Base-by-base conservation (phyloP, 2,797 vertebrate genomes). In the Anomalospiza imberbis region DNA sequence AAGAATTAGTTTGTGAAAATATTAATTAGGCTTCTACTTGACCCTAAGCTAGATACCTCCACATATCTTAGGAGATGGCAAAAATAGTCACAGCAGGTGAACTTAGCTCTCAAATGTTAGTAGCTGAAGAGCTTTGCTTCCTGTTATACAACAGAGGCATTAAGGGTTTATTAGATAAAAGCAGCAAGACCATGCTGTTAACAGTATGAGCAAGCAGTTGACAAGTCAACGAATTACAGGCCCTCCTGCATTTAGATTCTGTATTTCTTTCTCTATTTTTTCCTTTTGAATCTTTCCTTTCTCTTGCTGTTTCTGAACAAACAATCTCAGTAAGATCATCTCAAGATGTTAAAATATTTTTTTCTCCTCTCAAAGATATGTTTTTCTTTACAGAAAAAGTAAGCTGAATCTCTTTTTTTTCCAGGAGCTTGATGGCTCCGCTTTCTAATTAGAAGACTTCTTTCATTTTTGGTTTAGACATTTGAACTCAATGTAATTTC, bases 11-110 rank as follows among this genome's bases (percentile, higher is more conserved):
- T 38, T 53, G 17, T 60, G 4, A 79, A 92, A 85, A 71, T 83
- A 78, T 54, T 76, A 83, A 58, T 88, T 86, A 79, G 54, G 14
- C 63, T 93, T 80, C 61, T 75, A 57, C 58, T 93, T 91, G 82
- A 77, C 65, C 26, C 38, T 61, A 81, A 72, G 50, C 54, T 73
- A 79, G 25, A 73, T 66, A 79, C 21, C 22, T 93, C 29, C 34
- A 78, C 32, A 54, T 70, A 71, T 57, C 21, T 34, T 84, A 72
- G 73, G 34, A 88, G 44, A 77, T 21, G 8, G 14, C 22, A 93
- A 77, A 94, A 88, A 67, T 29, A 90, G n/a, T 60, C 76, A 29
- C 76, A 93, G 38, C n/a, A 67, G 70, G 71, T 11, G 6, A 61
- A 57, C 24, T 60, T 63, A 72, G 14, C 9, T 91, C 40, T 82